Evolutionary conservation across 2,888 invertebrate species (phyloP), one percentile per base, ranked within the genome.

Genomic region (Napeogenes inachia): DNA sequence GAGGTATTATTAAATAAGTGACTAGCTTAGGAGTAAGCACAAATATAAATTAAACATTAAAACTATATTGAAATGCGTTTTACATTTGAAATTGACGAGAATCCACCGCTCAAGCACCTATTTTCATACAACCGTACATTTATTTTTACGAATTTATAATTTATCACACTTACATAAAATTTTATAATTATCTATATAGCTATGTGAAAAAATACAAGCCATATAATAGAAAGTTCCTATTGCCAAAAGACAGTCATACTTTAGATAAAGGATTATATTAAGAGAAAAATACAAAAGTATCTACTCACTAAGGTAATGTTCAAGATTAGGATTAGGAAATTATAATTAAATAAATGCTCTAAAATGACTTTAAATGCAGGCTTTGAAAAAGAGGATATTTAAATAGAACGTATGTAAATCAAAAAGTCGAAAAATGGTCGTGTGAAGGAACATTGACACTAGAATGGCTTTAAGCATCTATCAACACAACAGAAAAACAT

Each of bases 31-130:
- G 66, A 66, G 76, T 85, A 87, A 87, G 88, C 87, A 85, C 79
- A 79, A 81, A 80, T 21, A 80, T 79, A 78, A 73, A 76, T 76
- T 76, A 65, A 70, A 68, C 56, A 71, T 79, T 76, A 77, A 77
- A 78, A 78, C 75, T 78, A 82, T 75, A 78, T 76, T 78, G 79
- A 70, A 63, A 68, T 74, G 77, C 81, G 77, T 78, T 82, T 82
- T 82, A 81, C 79, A 86, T 81, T 81, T 79, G 73, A 85, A 90
- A 89, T 90, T 89, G 89, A 89, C 89, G 77, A 83, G 76, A 79
- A 82, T 82, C 80, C 77, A 84, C 80, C 75, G 86, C 87, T 81
- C 84, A 89, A 90, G 89, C 89, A 88, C 89, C 89, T 89, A 89
- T 78, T 80, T 84, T 83, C 76, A 84, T 87, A 88, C 89, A 88